Base-by-base conservation (phyloP, 2,113 vertebrate genomes). In the Cromileptes altivelis region DNA sequence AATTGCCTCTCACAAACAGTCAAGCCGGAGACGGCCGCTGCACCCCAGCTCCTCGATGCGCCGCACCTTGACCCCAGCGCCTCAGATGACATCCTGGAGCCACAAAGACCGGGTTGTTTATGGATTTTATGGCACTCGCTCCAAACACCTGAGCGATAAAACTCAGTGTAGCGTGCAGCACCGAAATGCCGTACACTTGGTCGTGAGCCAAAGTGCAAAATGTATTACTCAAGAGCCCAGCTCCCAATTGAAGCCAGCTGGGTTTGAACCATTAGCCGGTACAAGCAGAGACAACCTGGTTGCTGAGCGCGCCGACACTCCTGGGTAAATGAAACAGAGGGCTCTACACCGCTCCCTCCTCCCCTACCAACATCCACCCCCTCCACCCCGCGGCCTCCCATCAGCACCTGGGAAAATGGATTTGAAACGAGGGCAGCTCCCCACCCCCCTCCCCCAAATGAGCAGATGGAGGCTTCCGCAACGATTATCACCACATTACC, bases 401-500 rank as follows among this genome's bases (percentile, higher is more conserved):
- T 93, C 93, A 94, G 89, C 94, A 93, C 92, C 92, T 93, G 93
- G 90, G 93, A 89, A 91, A 92, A 93, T 92, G 89, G 87, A 93
- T 93, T 92, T 91, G 88, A 93, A 94, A 94, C 82, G 85, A 93
- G 93, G 90, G 85, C 89, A 79, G 50, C 89, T 82, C 60, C 82
- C 65, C 76, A 50, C 67, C 67, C 40, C 56, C 17, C 40, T 14
- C 68, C 78, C 63, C 81, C 27, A 79, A 85, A 86, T 45, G 92
- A 95, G 89, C 95, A 95, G 95, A 95, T 94, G 95, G 94, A 93
- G 74, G 91, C 90, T 88, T 93, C 92, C 76, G 60, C 84, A 91
- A 68, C 90, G 84, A 95, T 96, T 94, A 95, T 93, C 88, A 85
- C 89, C 89, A 84, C 94, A 94, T 95, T 96, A 96, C 95, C 95